These are phyloP conservation scores for Dioctria rufipes DNA, from an alignment of 2,888 invertebrate genomes.

Conservation along the genomic window DNA sequence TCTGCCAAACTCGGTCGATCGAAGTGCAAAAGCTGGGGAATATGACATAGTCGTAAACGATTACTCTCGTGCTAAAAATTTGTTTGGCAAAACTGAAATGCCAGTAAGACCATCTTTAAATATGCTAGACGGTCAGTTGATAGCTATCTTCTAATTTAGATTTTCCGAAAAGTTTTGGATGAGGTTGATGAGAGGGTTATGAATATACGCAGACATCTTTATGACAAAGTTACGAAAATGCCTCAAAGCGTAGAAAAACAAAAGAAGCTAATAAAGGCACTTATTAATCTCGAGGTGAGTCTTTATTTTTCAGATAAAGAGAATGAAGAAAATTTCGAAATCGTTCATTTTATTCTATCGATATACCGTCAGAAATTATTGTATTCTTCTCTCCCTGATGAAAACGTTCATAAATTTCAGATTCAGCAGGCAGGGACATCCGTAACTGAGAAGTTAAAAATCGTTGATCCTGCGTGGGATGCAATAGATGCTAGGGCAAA, in stretches of 20 bases:
- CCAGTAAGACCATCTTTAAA: constrained; percentile 72
- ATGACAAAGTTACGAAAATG: constrained; percentile 88
- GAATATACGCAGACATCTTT: constrained; percentile 84
- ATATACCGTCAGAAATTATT: not conserved
- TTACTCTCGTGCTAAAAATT: constrained; percentile 94
- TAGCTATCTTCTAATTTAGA: constrained; percentile 69
- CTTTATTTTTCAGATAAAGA: not conserved
- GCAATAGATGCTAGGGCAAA: constrained; percentile 89
- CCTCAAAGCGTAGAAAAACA: constrained; percentile 95
- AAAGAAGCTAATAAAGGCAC: constrained; percentile 89
- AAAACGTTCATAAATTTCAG: constrained; percentile 53
- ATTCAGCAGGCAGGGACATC: constrained; percentile 67
- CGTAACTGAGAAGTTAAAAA: constrained; percentile 67
- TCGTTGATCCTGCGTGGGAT: constrained; percentile 96
- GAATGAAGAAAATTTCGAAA: not conserved
- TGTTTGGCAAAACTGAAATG: constrained; percentile 95
- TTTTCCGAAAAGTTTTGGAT: constrained; percentile 88
- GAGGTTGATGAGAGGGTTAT: constrained; percentile 93
- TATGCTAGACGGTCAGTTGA: not conserved
- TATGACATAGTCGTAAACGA: constrained; percentile 98
- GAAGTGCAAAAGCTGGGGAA: constrained; percentile 93
- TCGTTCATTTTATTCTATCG: no score
- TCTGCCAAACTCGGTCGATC: constrained; percentile 93
- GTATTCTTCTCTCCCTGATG: not conserved
- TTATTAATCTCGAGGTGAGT: constrained; percentile 80